Conservation (phyloP, 2,888 invertebrate species). For the Bedellia somnulentella region DNA sequence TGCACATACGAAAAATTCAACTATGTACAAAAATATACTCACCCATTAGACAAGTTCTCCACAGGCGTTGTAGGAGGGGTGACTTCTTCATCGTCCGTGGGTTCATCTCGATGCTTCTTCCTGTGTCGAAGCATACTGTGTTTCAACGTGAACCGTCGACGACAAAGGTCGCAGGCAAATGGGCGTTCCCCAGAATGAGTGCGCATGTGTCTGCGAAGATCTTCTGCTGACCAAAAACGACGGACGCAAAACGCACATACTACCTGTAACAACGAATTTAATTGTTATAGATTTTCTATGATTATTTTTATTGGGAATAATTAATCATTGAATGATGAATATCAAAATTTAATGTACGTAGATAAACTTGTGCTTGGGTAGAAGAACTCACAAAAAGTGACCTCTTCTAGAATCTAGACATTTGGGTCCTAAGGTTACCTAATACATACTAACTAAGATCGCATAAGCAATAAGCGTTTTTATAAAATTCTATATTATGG, state of each 20-base stretch:
- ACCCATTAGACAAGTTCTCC: slow-evolving; percentile 46
- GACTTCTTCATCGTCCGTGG: slow-evolving; percentile 59
- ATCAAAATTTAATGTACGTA: no score
- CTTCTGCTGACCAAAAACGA: slow-evolving; percentile 94
- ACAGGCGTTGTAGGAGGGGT: slow-evolving; percentile 43
- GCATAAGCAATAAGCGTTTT: no score
- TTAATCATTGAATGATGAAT: no score
- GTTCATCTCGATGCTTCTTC: slow-evolving; percentile 75
- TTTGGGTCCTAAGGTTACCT: no score
- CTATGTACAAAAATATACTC: slow-evolving; percentile 7
- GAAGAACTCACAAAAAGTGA: no score
- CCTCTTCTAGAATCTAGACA: no score
- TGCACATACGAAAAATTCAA: no score
- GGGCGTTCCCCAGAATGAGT: slow-evolving; percentile 92
- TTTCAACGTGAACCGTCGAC: slow-evolving; percentile 86
- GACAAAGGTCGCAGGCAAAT: slow-evolving; percentile 88
- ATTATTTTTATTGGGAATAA: no score
- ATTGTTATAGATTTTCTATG: background rate
- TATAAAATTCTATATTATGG: no score
- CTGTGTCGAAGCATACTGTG: slow-evolving; percentile 93
- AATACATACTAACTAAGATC: no score
- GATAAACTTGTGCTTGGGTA: no score
- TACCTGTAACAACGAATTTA: slow-evolving; percentile 44
- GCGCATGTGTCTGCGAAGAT: slow-evolving; percentile 89
- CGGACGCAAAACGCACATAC: slow-evolving; percentile 92